Evolutionary conservation across 2,797 vertebrate species (phyloP).

Genomic region (Naso thynnoides): DNA sequence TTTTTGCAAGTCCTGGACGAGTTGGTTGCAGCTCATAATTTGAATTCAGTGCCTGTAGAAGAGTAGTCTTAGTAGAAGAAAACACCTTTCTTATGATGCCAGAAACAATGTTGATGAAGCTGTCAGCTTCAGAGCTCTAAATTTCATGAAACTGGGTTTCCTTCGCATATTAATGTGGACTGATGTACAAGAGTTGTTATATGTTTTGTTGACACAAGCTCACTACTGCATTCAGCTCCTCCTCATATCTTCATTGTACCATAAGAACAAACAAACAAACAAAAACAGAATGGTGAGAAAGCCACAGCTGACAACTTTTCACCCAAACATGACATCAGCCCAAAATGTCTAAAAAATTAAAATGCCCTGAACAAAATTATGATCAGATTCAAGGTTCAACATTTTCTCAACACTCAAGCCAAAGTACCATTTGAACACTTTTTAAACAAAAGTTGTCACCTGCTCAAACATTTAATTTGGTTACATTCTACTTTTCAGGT

Average conservation of each 20-base stretch:
- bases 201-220: neutral
- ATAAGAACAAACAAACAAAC: neutral
- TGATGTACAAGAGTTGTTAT: neutral
- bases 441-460: constrained; percentile 15
- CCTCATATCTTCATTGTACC: neutral
- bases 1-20: neutral
- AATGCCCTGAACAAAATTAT: constrained; percentile 31
- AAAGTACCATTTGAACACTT: constrained; percentile 45
- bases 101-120: neutral
- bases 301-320: constrained; percentile 8
- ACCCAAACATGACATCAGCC: constrained; percentile 4
- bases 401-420: constrained; percentile 37
- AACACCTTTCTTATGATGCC: neutral
- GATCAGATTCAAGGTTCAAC: constrained; percentile 34
- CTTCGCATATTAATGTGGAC: too few relatives aligned
- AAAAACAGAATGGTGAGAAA: neutral
- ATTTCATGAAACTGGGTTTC: neutral
- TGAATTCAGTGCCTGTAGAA: neutral
- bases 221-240: neutral
- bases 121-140: neutral
- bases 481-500: constrained; percentile 64
- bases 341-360: constrained; percentile 9
- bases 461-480: constrained; percentile 32
- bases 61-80: neutral
- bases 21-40: neutral